A percentile compares a stretch with the other conserved stretches of the same genome.
Evolutionary conservation across 2,888 invertebrate genomes (phyloP).

Genomic region (Orchesella flavescens): DNA sequence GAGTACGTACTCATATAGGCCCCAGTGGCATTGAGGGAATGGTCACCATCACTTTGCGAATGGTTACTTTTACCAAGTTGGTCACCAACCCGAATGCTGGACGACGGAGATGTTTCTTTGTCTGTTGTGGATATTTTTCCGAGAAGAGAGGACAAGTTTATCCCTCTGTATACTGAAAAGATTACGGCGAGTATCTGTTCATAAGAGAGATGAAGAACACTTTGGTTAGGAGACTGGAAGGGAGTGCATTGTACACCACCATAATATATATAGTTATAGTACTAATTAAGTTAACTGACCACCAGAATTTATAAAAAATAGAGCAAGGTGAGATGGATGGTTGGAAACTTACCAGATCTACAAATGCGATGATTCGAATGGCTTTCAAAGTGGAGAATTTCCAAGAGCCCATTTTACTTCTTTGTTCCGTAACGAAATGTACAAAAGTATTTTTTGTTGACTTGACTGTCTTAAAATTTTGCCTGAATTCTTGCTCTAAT

Average conservation of each 20-base stretch:
- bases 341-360: slow-evolving; percentile 54
- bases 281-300: not conserved
- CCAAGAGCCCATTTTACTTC: slow-evolving; percentile 48
- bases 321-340: no score
- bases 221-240: not conserved
- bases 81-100: slow-evolving; percentile 32
- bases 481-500: no score
- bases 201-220: not conserved
- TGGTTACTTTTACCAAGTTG: slow-evolving; percentile 11
- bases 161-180: slow-evolving; percentile 48
- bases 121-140: slow-evolving; percentile 54
- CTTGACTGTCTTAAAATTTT: no score
- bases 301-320: not conserved
- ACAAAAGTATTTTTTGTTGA: no score
- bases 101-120: slow-evolving; percentile 28
- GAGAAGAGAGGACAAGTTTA: slow-evolving; percentile 37
- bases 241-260: no score
- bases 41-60: slow-evolving; percentile 24
- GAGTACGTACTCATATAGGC: slow-evolving; percentile 50
- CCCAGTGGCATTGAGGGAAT: slow-evolving; percentile 14
- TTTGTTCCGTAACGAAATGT: not conserved
- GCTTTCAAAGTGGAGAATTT: slow-evolving; percentile 53
- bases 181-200: slow-evolving; percentile 49
- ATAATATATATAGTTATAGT: no score
- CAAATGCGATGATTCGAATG: slow-evolving; percentile 56